Evolutionary conservation across 2,888 invertebrate genomes (phyloP).

Genomic region (Crossocerus cetratus): DNA sequence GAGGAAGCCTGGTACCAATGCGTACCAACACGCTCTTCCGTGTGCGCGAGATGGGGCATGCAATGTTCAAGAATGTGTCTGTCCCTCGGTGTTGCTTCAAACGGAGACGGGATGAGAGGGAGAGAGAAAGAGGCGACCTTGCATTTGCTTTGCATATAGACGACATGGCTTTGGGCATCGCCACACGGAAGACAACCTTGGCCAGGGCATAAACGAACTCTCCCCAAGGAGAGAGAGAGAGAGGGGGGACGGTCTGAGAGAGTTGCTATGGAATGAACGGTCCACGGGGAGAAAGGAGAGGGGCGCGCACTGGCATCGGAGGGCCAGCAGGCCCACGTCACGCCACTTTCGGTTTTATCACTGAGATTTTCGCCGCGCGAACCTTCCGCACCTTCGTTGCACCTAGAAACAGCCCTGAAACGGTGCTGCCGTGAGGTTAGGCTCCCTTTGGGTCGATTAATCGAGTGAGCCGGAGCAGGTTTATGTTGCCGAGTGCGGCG

Average conservation of each 20-base stretch:
- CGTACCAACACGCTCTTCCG: no score
- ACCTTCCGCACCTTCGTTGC: no score
- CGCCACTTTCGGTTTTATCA: conserved; percentile 66
- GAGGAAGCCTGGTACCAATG: no score
- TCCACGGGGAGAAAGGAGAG: conserved; percentile 6
- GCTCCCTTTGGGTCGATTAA: no score
- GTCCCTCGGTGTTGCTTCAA: conserved; percentile 9
- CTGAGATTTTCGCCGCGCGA: conserved; percentile 54
- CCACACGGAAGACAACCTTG: conserved; percentile 66
- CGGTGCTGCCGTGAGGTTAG: no score
- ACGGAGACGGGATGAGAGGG: conserved; percentile 23
- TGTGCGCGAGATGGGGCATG: no score
- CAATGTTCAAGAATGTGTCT: background rate
- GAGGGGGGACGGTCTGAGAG: background rate
- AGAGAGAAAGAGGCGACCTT: conserved; percentile 65
- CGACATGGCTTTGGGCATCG: conserved; percentile 65
- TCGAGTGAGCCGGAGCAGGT: no score
- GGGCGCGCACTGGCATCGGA: conserved; percentile 24
- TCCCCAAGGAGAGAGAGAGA: conserved; percentile 21
- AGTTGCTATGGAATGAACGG: background rate
- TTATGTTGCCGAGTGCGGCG: no score
- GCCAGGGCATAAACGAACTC: conserved; percentile 53
- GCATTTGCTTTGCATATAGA: conserved; percentile 69
- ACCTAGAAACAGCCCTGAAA: no score
- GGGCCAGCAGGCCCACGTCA: conserved; percentile 54